Base-by-base conservation (phyloP, 64 coral and sea anemone genomes). In the Stichodactyla mertensii region DNA sequence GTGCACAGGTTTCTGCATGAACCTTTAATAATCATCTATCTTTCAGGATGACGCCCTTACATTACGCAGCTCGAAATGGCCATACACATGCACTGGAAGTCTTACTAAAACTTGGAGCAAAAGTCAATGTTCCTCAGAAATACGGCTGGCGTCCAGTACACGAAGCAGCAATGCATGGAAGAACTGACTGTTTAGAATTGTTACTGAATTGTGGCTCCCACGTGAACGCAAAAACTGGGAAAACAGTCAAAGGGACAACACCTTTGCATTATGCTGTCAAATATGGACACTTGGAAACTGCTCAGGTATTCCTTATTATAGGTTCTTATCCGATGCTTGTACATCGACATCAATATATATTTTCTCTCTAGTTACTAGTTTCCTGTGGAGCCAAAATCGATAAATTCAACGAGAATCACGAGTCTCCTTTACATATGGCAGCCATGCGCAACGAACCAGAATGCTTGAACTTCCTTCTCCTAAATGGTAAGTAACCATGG, bases 131-230 rank as follows among this genome's bases (percentile, higher is more conserved):
- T 52, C 59, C 66, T 54, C 86, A 92, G 71, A 92, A 84, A 52
- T 77, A 92, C 18, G 91, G 91, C 20, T 92, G 91, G 91, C 91
- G 91, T 19, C 60, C 91, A 18, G 82, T 92, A 45, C 91, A 92
- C 55, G 91, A 92, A 45, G 86, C 86, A 53, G 87, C 86, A 16
- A 81, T 92, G 64, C 24, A 92, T 66, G 91, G 91, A 4, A 77
- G 74, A 55, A 55, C 67, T 51, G 79, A 92, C 31, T 88, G 86
- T n/a, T 36, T 92, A 16, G 79, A 85, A 54, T 8, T 92, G 27
- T 60, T 92, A 16, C 28, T 92, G 64, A 81, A 19, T 71, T 84
- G 22, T 62, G 91, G 91, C 8, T 87, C 86, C 10, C 79, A 92
- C 16, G 81, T 79, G 4, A 82, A 92, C 12, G 91, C 91, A 6